These are phyloP conservation scores for Dermatemys mawii DNA, from an alignment of 2,113 vertebrate genomes.

Conservation along the genomic window DNA sequence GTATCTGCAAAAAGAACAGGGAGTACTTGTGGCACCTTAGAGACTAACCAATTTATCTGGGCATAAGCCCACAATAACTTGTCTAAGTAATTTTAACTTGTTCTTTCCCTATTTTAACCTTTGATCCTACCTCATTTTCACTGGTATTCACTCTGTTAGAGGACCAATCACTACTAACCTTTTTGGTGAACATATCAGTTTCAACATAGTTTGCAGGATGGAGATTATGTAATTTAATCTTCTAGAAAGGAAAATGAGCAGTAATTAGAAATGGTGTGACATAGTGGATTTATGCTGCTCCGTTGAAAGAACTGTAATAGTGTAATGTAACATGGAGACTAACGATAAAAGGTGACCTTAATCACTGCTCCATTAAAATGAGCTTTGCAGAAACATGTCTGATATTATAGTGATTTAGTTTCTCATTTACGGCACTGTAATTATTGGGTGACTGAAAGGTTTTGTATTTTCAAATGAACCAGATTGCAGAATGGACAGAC, in stretches of 20 bases:
- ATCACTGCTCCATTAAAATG: background rate
- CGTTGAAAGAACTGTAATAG: background rate
- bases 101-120: no score
- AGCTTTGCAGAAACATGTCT: background rate
- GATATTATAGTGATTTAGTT: background rate
- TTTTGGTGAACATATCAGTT: background rate
- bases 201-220: background rate
- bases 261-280: background rate
- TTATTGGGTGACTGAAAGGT: background rate
- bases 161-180: no score
- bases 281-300: background rate
- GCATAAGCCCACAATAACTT: no score
- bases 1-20: no score
- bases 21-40: no score
- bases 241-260: background rate
- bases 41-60: no score
- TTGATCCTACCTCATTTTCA: no score
- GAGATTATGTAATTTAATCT: background rate
- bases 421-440: no score
- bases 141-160: no score
- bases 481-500: background rate
- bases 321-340: background rate
- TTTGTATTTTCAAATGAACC: background rate
- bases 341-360: background rate
- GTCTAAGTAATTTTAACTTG: no score